phyloP scores from a whole-genome alignment of 2,113 vertebrate genomes.

The Onychostruthus taczanowskii region DNA sequence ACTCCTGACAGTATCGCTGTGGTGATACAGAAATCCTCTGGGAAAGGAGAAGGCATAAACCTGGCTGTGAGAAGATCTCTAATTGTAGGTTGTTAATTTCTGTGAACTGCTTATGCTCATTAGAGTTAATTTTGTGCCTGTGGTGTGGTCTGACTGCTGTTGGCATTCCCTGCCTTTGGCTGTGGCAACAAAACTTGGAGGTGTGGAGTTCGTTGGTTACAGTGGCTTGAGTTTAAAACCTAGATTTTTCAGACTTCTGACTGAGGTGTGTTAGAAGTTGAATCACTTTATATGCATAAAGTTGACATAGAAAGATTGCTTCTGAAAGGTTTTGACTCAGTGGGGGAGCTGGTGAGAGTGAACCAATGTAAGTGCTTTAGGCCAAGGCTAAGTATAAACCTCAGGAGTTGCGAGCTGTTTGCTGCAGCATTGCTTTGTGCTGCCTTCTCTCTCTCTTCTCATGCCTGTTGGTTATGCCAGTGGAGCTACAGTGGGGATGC shows the following conservation, averaged over 20 bases:
- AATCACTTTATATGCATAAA: neutral
- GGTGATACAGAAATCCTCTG: neutral
- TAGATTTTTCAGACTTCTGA: neutral
- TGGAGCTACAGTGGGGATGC: neutral
- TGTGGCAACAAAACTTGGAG: neutral
- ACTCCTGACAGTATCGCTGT: accelerated
- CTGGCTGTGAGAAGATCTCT: neutral
- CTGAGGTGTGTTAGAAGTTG: neutral
- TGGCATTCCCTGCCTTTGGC: neutral
- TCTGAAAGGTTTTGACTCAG: neutral
- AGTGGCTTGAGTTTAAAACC: neutral
- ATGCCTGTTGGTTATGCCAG: neutral
- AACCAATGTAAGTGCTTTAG: neutral
- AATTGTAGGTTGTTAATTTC: neutral
- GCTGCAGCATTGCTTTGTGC: neutral
- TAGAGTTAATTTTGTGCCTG: neutral
- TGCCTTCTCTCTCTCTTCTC: neutral
- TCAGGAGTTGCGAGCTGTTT: neutral
- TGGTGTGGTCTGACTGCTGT: neutral
- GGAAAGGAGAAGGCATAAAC: neutral
- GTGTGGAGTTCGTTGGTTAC: neutral
- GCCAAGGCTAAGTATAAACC: neutral
- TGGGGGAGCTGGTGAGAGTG: neutral
- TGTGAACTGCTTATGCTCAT: neutral
- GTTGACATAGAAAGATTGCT: neutral